Evolutionary conservation across 2,888 invertebrate genomes (phyloP).

Genomic region (Dicranocentrus wangi): DNA sequence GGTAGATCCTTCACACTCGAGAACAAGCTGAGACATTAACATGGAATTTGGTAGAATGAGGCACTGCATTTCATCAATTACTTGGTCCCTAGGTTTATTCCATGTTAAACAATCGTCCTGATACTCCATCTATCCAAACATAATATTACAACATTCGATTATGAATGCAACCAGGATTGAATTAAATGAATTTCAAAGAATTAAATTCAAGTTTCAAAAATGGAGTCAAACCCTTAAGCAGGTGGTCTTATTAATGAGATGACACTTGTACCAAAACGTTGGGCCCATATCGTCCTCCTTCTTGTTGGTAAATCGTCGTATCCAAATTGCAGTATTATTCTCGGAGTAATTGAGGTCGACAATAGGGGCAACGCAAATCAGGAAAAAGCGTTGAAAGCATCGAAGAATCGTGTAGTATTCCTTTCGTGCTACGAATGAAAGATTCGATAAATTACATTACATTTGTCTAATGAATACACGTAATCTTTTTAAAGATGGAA

Average conservation of each 20-base stretch:
- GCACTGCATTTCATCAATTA: neutral
- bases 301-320: neutral
- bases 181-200: neutral
- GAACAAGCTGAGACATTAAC: neutral
- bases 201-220: neutral
- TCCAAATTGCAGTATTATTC: neutral
- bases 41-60: neutral
- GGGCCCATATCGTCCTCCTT: neutral
- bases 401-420: slow-evolving; percentile 5
- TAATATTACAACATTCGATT: no score
- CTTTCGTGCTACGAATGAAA: neutral
- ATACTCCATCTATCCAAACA: neutral
- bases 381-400: neutral
- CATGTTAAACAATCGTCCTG: neutral
- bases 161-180: no score
- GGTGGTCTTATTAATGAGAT: neutral
- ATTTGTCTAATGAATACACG: neutral
- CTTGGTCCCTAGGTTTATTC: neutral
- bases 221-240: neutral
- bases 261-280: neutral
- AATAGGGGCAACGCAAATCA: slow-evolving; percentile 21
- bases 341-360: neutral
- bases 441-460: neutral
- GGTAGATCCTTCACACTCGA: neutral
- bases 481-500: neutral